Base-by-base conservation (phyloP, 2,888 invertebrate species). In the Antitype chi region DNA sequence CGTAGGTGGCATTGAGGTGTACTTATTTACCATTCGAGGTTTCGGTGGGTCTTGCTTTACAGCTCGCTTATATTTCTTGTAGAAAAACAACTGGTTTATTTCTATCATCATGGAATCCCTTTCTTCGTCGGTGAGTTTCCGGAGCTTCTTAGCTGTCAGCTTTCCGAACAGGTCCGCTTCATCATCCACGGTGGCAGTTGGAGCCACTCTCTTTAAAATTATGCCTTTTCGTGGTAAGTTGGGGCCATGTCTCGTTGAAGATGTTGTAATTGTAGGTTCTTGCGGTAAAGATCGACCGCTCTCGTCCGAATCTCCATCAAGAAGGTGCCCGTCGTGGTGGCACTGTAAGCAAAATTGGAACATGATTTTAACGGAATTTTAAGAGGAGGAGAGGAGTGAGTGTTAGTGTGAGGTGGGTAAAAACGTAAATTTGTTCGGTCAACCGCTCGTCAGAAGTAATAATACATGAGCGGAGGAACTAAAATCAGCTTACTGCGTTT, bases 81-180 rank as follows among this genome's bases (percentile, higher is more conserved):
- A 52, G 38, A 63, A 84, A 28, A 84, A 74, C 43, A 84, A 17
- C 25, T 81, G 70, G 20, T 78, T 81, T 47, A 84, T 81, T 7
- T 75, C 43, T 13, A 81, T 53, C 78, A 84, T 84, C 57, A 81
- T n/a, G 1, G 8, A 38, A 64, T 84, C 81, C 25, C 81, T 74
- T 11, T 84, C 15, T 43, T 66, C 64, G 0, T 74, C 62, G 4
- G 81, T 15, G 8, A 84, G 62, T 53, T 60, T 77, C 0, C 74
- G 64, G 2, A 84, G 62, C 15, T 78, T 84, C 55, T 81, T 84
- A 28, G 83, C 84, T 6, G 59, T 84, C 11, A 84, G 59, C 43
- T 84, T 84, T 8, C 83, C 83, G 28, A 84, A 84, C 13, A 84
- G 55, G 32, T 84, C 78, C 0, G 77, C 25, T 74, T 84, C 83